Conservation (phyloP, 2,113 vertebrate species). For the Colistium nudipinnis region DNA sequence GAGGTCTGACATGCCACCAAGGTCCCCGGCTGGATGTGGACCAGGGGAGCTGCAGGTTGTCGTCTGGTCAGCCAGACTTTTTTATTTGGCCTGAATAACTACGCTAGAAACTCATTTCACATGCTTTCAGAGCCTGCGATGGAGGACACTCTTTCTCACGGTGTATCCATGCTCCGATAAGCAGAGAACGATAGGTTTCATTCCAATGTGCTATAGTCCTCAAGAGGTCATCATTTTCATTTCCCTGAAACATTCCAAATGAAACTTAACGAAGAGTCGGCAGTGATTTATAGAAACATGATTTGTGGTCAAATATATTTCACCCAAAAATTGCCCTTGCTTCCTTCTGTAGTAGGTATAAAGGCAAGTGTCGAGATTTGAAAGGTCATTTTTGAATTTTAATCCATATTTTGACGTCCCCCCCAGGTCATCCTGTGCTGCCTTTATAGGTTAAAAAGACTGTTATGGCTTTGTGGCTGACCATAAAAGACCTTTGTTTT, state of each 20-base stretch:
- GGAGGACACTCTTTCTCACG: not conserved
- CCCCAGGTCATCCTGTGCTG: conserved; percentile 17
- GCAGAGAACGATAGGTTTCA: not conserved
- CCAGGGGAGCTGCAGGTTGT: not conserved
- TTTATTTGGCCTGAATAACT: conserved; percentile 10
- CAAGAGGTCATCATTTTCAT: not conserved
- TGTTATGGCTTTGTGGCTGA: conserved; percentile 54
- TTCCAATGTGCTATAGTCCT: not conserved
- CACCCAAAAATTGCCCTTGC: not conserved
- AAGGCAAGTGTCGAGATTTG: conserved; percentile 14
- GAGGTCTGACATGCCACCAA: not conserved
- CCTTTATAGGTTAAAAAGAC: conserved; percentile 59
- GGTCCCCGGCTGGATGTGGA: not conserved
- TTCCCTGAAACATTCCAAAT: not conserved
- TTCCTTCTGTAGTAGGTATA: not conserved
- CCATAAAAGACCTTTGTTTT: conserved; percentile 63
- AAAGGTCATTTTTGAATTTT: conserved; percentile 56
- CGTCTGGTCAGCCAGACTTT: not conserved
- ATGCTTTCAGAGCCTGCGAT: conserved; percentile 1
- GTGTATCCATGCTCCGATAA: not conserved
- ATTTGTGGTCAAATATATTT: not conserved
- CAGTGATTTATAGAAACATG: not conserved
- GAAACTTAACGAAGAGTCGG: not conserved
- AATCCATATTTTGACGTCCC: conserved; percentile 46
- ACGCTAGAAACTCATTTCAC: not conserved